A percentile compares a stretch with the other conserved stretches of the same genome.
Evolutionary conservation across 2,888 invertebrate genomes (phyloP).

Genomic region (Ochropacha duplaris): DNA sequence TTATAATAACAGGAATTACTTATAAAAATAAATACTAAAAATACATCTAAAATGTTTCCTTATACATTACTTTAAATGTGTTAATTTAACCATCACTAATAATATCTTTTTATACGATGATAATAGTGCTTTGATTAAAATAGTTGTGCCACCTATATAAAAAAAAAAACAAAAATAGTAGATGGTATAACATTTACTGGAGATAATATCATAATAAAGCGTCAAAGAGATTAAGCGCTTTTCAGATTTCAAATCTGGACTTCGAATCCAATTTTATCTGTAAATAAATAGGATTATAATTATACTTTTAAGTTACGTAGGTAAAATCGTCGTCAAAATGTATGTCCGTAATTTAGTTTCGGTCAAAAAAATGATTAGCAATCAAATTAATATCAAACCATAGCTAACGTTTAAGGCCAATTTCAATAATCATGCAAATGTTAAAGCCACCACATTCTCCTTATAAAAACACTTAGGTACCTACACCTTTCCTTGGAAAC

Average conservation of each 20-base stretch:
- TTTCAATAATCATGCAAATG: neutral
- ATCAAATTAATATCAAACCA: neutral
- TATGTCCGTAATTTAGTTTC: neutral
- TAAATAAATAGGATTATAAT: neutral
- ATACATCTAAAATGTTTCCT: too few species aligned
- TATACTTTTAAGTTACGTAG: too few species aligned
- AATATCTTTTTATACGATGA: neutral
- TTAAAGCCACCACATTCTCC: neutral
- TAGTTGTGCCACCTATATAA: neutral
- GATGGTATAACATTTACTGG: neutral
- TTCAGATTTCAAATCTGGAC: slow-evolving; percentile 5
- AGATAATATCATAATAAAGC: neutral
- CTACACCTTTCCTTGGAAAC: neutral
- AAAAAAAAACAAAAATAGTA: neutral
- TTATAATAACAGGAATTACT: neutral
- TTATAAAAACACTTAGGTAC: neutral
- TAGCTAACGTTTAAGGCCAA: neutral
- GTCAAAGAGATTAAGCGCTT: neutral
- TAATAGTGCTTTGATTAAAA: neutral
- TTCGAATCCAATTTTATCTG: slow-evolving; percentile 2
- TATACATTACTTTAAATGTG: neutral
- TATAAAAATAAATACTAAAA: too few species aligned
- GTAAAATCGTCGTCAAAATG: neutral
- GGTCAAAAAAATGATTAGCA: neutral
- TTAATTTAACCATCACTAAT: neutral